phyloP scores from a whole-genome alignment of 2,888 invertebrate species.

The Ophion obscuratus region DNA sequence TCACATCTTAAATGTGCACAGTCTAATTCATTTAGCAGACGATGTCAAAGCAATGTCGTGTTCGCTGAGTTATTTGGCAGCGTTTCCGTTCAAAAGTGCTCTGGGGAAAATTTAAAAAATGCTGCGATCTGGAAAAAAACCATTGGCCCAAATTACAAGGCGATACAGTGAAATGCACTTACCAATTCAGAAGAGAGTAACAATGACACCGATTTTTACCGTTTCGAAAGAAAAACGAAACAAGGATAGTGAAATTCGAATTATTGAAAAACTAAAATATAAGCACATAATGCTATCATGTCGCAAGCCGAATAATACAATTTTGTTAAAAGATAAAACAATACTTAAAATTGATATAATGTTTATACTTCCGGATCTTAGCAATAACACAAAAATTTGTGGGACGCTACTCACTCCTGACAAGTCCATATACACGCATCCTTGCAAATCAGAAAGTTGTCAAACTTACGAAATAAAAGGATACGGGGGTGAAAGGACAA shows the following conservation, averaged over 20 bases:
- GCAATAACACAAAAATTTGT: background rate
- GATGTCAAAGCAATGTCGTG: background rate
- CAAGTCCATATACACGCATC: background rate
- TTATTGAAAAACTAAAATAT: background rate
- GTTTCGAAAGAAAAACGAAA: too few species aligned
- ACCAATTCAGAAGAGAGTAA: too few species aligned
- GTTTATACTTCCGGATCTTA: background rate
- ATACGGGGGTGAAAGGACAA: too few species aligned
- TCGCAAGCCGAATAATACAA: background rate
- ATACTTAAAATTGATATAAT: background rate
- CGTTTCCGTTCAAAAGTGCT: conserved; percentile 8
- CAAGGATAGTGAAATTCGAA: too few species aligned
- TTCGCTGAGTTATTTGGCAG: background rate
- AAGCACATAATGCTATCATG: background rate
- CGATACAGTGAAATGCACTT: too few species aligned
- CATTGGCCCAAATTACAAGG: conserved; percentile 1
- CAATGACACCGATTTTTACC: too few species aligned
- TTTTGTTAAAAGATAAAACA: conserved; percentile 1
- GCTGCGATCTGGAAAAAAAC: conserved; percentile 4
- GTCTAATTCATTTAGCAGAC: conserved; percentile 8
- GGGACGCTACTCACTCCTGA: background rate
- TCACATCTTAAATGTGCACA: conserved; percentile 14
- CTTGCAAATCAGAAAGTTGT: background rate
- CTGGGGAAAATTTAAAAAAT: conserved; percentile 7
- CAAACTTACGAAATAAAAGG: too few species aligned